Conservation (phyloP, 1,140 invertebrate genomes). For the Drosophila novamexicana region DNA sequence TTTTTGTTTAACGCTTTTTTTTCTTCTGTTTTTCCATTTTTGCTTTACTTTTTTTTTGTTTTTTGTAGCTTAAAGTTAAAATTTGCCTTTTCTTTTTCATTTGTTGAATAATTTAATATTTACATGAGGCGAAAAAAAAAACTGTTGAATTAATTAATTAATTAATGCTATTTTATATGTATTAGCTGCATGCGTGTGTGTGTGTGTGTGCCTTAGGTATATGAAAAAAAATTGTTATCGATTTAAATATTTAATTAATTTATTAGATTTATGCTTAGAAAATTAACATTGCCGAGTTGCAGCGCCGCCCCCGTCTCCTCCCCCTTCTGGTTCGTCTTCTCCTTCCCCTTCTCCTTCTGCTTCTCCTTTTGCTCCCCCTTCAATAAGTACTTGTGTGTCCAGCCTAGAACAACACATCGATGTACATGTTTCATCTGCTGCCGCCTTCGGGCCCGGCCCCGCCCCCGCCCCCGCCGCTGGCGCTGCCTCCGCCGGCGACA, state of each 20-base stretch:
- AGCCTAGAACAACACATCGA: constrained; percentile 76
- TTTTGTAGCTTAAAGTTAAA: constrained; percentile 5
- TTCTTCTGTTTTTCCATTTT: constrained; percentile 13
- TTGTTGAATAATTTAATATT: constrained; percentile 58
- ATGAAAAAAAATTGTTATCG: constrained; percentile 69
- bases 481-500: not conserved
- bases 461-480: constrained; percentile 17
- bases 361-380: not conserved
- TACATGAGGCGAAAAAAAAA: constrained; percentile 55
- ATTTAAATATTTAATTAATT: constrained; percentile 42
- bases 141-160: constrained; percentile 17
- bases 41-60: not conserved
- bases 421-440: constrained; percentile 83
- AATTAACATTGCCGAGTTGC: constrained; percentile 52
- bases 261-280: constrained; percentile 40
- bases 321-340: not conserved
- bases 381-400: constrained; percentile 35
- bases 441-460: constrained; percentile 25
- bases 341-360: not conserved
- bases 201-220: constrained; percentile 55
- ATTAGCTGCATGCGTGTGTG: constrained; percentile 24
- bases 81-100: constrained; percentile 18
- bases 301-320: not conserved
- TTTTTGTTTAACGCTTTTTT: constrained; percentile 12
- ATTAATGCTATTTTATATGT: constrained; percentile 27